Evolutionary conservation across 2,797 vertebrate genomes (phyloP).

Genomic region (Artibeus jamaicensis): DNA sequence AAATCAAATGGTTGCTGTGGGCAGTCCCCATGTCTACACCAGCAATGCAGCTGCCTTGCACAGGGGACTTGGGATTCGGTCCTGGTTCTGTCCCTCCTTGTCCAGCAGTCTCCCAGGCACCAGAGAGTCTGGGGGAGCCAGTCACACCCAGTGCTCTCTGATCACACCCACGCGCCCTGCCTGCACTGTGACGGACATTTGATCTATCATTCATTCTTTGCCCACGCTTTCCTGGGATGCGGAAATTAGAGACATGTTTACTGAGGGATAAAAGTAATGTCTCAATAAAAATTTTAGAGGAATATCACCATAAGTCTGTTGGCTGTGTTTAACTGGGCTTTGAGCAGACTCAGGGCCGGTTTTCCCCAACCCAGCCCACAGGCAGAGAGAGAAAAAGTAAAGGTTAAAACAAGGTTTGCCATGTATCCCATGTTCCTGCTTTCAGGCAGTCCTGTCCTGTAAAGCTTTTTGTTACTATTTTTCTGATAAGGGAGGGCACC

Average conservation of each 20-base stretch:
- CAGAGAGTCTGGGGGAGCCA: neutral
- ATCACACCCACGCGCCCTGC: neutral
- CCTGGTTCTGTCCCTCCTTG: neutral
- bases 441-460: slow-evolving; percentile 38
- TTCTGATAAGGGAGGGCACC: slow-evolving; percentile 32
- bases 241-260: neutral
- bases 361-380: neutral
- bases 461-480: neutral
- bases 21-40: slow-evolving; percentile 1
- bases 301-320: neutral
- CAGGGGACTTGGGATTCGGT: neutral
- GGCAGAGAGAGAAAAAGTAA: neutral
- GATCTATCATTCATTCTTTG: neutral
- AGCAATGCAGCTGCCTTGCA: slow-evolving; percentile 42
- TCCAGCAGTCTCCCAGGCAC: neutral
- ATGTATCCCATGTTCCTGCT: neutral
- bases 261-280: neutral
- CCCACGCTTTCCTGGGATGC: neutral
- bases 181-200: neutral
- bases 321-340: neutral
- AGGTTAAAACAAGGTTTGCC: neutral
- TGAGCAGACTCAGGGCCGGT: neutral
- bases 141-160: neutral
- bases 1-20: slow-evolving; percentile 9
- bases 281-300: neutral